These are phyloP conservation scores for Cephalopholis sonnerati DNA, from an alignment of 2,113 vertebrate genomes.

Conservation along the genomic window DNA sequence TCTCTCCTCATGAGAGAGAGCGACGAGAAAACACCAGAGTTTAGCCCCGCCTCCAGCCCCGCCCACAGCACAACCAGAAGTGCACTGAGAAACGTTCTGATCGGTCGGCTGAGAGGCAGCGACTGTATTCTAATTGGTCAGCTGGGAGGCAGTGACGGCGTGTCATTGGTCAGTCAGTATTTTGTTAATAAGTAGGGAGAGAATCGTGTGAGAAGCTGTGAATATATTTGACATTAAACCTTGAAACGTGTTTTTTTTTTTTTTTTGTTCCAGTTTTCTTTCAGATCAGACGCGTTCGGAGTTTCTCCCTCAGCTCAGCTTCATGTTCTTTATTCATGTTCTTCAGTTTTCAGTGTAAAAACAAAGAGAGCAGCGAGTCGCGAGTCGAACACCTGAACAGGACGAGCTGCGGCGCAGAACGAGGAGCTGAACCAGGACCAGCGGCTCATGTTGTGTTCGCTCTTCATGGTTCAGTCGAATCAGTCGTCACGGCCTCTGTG, in stretches of 20 bases:
- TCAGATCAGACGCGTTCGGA: neutral
- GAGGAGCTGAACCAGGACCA: constrained; percentile 34
- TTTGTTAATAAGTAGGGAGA: constrained; percentile 11
- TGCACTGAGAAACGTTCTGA: neutral
- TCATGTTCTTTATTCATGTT: constrained; percentile 17
- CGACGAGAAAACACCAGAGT: neutral
- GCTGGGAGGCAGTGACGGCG: constrained; percentile 27
- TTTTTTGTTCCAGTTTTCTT: constrained; percentile 28
- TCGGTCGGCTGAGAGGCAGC: neutral
- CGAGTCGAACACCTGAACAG: neutral
- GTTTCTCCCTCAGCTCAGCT: constrained; percentile 7
- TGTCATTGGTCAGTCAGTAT: constrained; percentile 44
- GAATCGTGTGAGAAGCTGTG: constrained; percentile 58
- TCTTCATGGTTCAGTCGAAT: neutral
- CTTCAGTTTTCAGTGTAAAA: constrained; percentile 25
- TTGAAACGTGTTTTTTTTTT: constrained; percentile 28
- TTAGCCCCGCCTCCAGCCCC: constrained; percentile 27
- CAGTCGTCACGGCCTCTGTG: neutral
- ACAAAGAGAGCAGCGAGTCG: neutral
- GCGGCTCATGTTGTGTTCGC: neutral
- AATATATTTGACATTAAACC: constrained; percentile 51
- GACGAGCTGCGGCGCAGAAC: constrained; percentile 2
- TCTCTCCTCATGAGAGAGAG: constrained; percentile 27
- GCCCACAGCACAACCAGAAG: neutral
- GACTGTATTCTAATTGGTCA: constrained; percentile 15